Conservation (phyloP, 2,113 vertebrate species). For the Dipodomys stephensi region DNA sequence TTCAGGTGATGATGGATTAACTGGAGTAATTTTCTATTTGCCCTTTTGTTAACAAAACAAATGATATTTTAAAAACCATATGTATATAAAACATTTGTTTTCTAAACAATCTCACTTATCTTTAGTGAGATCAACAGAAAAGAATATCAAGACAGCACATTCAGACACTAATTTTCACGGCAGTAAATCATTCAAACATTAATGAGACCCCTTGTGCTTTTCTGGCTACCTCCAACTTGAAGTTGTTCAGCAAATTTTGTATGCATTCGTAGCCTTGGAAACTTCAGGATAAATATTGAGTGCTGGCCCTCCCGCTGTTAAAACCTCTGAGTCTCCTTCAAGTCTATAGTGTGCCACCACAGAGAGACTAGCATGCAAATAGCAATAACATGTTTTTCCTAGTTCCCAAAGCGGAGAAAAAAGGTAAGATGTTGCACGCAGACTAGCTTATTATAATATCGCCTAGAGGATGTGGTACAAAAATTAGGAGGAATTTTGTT, state of each 20-base stretch:
- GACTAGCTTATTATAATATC: slow-evolving; percentile 46
- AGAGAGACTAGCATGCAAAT: not conserved
- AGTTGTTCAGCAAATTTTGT: slow-evolving; percentile 73
- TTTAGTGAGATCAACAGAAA: slow-evolving; percentile 54
- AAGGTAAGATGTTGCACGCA: slow-evolving; percentile 45
- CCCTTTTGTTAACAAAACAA: slow-evolving; percentile 5
- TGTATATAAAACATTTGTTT: not conserved
- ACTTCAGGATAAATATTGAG: slow-evolving; percentile 76
- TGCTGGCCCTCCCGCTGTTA: slow-evolving; percentile 70
- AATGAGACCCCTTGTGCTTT: slow-evolving; percentile 73
- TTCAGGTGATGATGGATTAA: not conserved
- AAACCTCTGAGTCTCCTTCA: slow-evolving; percentile 55
- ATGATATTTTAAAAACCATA: not conserved
- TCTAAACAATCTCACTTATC: slow-evolving; percentile 49
- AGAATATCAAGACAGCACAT: slow-evolving; percentile 57
- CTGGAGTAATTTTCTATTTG: slow-evolving; percentile 30
- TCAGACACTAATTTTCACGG: slow-evolving; percentile 66
- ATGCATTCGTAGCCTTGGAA: slow-evolving; percentile 81
- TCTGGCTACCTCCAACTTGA: slow-evolving; percentile 54
- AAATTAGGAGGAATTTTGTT: slow-evolving; percentile 42
- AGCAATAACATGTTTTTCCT: slow-evolving; percentile 44
- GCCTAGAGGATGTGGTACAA: slow-evolving; percentile 53
- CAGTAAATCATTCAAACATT: slow-evolving; percentile 65
- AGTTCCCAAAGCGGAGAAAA: not conserved
- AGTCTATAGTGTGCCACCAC: slow-evolving; percentile 15